Evolutionary conservation across 2,797 vertebrate species (phyloP).

Genomic region (Cyclura pinguis): DNA sequence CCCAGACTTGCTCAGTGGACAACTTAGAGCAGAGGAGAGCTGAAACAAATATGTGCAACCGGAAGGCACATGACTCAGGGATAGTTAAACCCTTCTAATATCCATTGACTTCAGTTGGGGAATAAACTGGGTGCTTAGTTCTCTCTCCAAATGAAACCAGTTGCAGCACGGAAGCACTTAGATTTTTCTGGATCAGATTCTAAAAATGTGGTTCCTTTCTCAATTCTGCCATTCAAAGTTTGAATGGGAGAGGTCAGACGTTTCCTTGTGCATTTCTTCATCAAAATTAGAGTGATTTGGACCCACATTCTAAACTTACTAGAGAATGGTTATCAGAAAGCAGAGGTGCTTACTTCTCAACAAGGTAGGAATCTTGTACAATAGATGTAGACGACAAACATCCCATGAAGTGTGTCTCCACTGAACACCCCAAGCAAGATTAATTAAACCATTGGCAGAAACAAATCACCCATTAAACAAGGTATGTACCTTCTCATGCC

Average conservation of each 20-base stretch:
- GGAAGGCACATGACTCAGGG: too few species aligned
- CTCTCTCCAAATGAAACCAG: background rate
- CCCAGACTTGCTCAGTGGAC: background rate
- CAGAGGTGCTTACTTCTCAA: background rate
- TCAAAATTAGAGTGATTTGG: background rate
- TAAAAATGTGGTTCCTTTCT: background rate
- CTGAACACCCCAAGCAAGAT: too few species aligned
- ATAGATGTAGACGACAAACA: too few species aligned
- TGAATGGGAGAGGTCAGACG: background rate
- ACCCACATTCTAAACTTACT: too few species aligned
- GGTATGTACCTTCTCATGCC: too few species aligned
- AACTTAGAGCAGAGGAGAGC: too few species aligned
- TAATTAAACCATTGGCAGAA: too few species aligned
- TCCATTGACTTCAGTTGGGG: background rate
- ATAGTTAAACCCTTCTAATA: background rate
- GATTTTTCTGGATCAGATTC: background rate
- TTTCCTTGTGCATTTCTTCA: background rate
- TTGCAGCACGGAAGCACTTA: background rate
- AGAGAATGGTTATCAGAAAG: background rate
- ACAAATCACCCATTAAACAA: too few species aligned
- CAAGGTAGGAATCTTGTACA: background rate
- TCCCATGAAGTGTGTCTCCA: background rate
- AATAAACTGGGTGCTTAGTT: background rate
- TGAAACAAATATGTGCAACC: background rate
- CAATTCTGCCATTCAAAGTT: background rate